Evolutionary conservation across 2,888 invertebrate species (phyloP).

Genomic region (Archips crataeganus): DNA sequence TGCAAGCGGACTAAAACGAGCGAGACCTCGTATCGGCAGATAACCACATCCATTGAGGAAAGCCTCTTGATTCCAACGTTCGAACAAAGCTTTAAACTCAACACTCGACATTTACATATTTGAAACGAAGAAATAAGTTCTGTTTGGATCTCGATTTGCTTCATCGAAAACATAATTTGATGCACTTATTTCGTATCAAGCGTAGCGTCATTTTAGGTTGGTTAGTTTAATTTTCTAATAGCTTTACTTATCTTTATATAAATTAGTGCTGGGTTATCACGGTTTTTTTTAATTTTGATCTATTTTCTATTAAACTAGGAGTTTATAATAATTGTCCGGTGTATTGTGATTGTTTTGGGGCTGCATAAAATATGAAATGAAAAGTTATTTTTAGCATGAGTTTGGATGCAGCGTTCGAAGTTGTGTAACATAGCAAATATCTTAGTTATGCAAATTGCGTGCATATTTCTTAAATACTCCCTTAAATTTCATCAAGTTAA

Average conservation of each 20-base stretch:
- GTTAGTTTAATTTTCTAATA: neutral
- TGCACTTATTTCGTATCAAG: neutral
- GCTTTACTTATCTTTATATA: neutral
- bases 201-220: neutral
- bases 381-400: neutral
- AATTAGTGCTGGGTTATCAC: neutral
- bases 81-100: conserved; percentile 62
- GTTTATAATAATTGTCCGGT: neutral
- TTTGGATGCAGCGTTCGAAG: conserved; percentile 1
- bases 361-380: neutral
- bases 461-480: neutral
- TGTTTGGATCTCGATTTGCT: conserved; percentile 18
- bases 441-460: neutral
- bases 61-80: conserved; percentile 62
- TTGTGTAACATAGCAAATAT: conserved; percentile 2
- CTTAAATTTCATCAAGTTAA: conserved; percentile 2
- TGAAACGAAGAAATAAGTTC: conserved; percentile 18
- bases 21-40: conserved; percentile 54
- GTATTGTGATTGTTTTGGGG: neutral
- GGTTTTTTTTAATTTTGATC: neutral
- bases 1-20: conserved; percentile 39
- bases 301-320: too few relatives aligned
- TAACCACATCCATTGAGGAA: conserved; percentile 63
- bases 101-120: conserved; percentile 18
- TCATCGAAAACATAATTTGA: neutral